Conservation (phyloP, 1,140 invertebrate species). For the Bombyx mori region ASM3026992v2 NC_085130.1:2996001-2996500, state of each 20-base stretch:
- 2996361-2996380: slow-evolving; percentile 28
- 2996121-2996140: not conserved
- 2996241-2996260: slow-evolving; percentile 52
- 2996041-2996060: too few species aligned
- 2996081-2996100: too few species aligned
- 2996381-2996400: slow-evolving; percentile 34
- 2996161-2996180: slow-evolving; percentile 36
- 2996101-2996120: too few species aligned
- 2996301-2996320: slow-evolving; percentile 59
- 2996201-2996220: slow-evolving; percentile 61
- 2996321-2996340: slow-evolving; percentile 58
- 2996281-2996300: slow-evolving; percentile 50
- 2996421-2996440: slow-evolving; percentile 49
- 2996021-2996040: too few species aligned
- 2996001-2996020: too few species aligned
- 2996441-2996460: slow-evolving; percentile 67
- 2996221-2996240: slow-evolving; percentile 53
- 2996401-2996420: slow-evolving; percentile 40
- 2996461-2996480: slow-evolving; percentile 69
- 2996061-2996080: too few species aligned
- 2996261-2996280: slow-evolving; percentile 54
- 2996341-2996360: slow-evolving; percentile 55
- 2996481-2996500: slow-evolving; percentile 62
- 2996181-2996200: slow-evolving; percentile 59
- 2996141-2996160: slow-evolving; percentile 34